Conservation (phyloP, 2,113 vertebrate species). For the Parotia lawesii region DNA sequence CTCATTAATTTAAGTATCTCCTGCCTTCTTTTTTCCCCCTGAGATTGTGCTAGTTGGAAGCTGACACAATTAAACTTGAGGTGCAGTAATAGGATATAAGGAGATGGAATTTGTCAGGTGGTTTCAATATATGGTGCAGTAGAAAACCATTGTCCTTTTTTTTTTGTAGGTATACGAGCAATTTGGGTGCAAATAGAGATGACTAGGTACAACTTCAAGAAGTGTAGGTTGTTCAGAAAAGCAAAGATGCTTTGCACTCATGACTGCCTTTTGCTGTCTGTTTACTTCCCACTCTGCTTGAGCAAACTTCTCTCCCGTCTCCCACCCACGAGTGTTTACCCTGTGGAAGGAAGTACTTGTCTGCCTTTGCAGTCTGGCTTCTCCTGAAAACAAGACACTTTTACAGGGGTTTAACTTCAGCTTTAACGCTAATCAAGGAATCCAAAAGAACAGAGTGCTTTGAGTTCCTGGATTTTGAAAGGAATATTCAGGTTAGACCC, state of each 20-base stretch:
- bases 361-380: not conserved
- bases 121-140: not conserved
- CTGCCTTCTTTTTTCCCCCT: not conserved
- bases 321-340: not conserved
- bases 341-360: not conserved
- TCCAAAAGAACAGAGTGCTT: not conserved
- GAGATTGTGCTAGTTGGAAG: not conserved
- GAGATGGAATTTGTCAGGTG: not conserved
- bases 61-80: not conserved
- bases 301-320: not conserved
- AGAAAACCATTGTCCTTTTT: not conserved
- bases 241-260: not conserved
- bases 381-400: not conserved
- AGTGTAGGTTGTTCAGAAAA: not conserved
- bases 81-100: not conserved
- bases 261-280: not conserved
- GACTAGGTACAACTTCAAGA: not conserved
- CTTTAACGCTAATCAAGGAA: not conserved
- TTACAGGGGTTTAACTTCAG: not conserved
- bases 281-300: not conserved
- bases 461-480: not conserved
- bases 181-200: not conserved
- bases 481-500: not conserved
- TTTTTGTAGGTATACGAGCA: not conserved
- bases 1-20: not conserved